phyloP scores from a whole-genome alignment of 2,113 vertebrate genomes.

The Solenodon paradoxus region DNA sequence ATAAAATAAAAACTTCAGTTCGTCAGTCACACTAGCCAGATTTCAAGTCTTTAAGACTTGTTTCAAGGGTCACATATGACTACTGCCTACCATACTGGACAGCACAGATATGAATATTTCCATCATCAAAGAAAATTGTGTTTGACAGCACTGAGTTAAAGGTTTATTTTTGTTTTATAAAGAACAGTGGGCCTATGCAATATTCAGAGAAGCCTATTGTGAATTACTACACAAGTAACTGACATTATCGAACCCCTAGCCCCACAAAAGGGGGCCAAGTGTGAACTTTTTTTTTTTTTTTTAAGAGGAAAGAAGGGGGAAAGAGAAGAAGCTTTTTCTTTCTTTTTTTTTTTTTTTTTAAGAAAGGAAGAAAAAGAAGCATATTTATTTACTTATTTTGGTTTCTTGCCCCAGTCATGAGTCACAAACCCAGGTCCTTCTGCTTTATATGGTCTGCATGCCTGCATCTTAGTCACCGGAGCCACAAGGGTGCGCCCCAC shows the following conservation, averaged over 20 bases:
- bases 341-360: too few relatives aligned
- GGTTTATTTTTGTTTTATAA: conserved; percentile 17
- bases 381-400: too few relatives aligned
- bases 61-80: neutral
- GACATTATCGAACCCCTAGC: neutral
- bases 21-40: conserved; percentile 24
- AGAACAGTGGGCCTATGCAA: neutral
- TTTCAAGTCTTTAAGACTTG: conserved; percentile 32
- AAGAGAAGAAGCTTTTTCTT: too few relatives aligned
- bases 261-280: neutral
- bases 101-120: neutral
- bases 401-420: too few relatives aligned
- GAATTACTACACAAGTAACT: neutral
- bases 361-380: too few relatives aligned
- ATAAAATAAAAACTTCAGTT: conserved; percentile 36
- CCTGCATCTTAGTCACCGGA: too few relatives aligned
- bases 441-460: too few relatives aligned
- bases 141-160: neutral
- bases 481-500: too few relatives aligned
- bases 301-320: too few relatives aligned
- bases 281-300: too few relatives aligned
- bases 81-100: neutral
- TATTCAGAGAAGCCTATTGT: neutral
- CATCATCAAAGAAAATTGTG: conserved; percentile 16
- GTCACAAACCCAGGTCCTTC: too few relatives aligned